Evolutionary conservation across 2,888 invertebrate genomes (phyloP), one percentile per base, ranked within the genome.

Genomic region (Thecocarcelia acutangulata): DNA sequence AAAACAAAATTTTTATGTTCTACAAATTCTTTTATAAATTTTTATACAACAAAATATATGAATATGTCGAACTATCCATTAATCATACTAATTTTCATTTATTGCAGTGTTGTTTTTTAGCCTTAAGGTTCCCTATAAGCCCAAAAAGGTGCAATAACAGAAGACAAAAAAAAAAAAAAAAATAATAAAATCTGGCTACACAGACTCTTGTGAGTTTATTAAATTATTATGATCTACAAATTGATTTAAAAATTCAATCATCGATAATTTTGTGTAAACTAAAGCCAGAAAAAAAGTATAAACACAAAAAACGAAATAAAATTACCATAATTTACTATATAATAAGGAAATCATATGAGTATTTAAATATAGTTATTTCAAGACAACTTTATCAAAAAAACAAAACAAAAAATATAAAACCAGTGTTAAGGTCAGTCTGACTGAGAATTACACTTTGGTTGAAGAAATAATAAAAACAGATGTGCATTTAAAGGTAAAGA

Each of bases 201-300:
- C 58, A 21, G 64, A 56, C 15, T 46, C 11, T 58, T 42, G 33
- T 58, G 33, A 52, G 50, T 78, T 58, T 72, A 78, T 72, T 72
- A 59, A 78, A 78, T 78, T 78, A 78, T 78, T 78, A 78, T 72
- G 58, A 59, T 72, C 64, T 66, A 72, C 58, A 78, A 78, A 78
- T 78, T 78, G 78, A 28, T 42, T 78, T 72, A 44, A 78, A 72
- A 78, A 78, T 77, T 78, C 78, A 72, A 78, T 78, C 72, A 78
- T 58, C 58, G 58, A 52, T 78, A 64, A 78, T 78, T 72, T 78
- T 59, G 72, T 50, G 17, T 58, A 58, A 72, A 52, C 21, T 44
- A 24, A 44, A 54, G 44, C 44, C 4, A 46, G 56, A 56, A 28
- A 33, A 37, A 12, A 42, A 24, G 6, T 40, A 56, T 17, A 28